These are phyloP conservation scores for Notarius quadriscutis DNA, from an alignment of 2,113 vertebrate genomes.

Conservation along the genomic window DNA sequence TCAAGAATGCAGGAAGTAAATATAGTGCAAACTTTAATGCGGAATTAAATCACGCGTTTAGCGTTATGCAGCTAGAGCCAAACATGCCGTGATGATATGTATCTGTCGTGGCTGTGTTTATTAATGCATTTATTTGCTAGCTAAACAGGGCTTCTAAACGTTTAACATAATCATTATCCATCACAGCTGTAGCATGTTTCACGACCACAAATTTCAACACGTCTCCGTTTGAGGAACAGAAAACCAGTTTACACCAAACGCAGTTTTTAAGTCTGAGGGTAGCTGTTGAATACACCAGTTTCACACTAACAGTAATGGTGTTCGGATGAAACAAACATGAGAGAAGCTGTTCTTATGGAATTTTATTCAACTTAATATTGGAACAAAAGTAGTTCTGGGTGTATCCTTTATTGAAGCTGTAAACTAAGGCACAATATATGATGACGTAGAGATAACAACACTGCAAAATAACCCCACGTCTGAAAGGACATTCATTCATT, in stretches of 20 bases:
- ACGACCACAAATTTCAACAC: not conserved
- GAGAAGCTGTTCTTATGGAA: not conserved
- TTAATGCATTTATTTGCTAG: not conserved
- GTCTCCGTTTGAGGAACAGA: not conserved
- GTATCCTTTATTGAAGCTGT: slow-evolving; percentile 3
- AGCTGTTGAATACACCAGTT: not conserved
- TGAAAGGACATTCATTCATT: not conserved
- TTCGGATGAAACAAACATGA: not conserved
- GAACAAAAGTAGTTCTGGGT: not conserved
- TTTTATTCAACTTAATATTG: not conserved
- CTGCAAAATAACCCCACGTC: not conserved
- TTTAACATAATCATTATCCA: not conserved
- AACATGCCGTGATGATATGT: not conserved
- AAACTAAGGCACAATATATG: not conserved
- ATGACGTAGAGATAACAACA: not conserved
- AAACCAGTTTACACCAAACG: not conserved
- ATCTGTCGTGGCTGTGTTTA: not conserved
- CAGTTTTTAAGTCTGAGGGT: not conserved
- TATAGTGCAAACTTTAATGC: not conserved
- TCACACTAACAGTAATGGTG: not conserved
- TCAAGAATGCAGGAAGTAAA: not conserved
- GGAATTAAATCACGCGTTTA: not conserved
- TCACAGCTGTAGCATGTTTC: not conserved
- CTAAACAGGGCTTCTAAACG: not conserved
- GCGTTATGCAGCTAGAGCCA: not conserved